Evolutionary conservation across 2,113 vertebrate species (phyloP).

Genomic region (Nicator chloris): DNA sequence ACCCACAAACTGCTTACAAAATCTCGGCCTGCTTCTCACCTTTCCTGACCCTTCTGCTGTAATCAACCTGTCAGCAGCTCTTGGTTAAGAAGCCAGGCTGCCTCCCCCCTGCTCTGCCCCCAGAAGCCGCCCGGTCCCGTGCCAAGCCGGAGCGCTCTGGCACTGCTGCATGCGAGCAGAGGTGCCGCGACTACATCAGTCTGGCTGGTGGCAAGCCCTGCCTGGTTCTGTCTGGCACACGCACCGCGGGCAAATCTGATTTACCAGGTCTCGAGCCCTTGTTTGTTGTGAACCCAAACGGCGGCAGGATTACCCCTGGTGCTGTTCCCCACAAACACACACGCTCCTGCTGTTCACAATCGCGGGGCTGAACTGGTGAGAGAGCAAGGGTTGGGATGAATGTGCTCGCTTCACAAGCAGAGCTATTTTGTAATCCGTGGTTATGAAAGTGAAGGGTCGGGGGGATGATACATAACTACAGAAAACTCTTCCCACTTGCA

Average conservation of each 20-base stretch:
- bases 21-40: slow-evolving; percentile 19
- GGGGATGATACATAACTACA: slow-evolving; percentile 33
- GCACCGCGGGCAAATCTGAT: slow-evolving; percentile 17
- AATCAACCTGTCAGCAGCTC: slow-evolving; percentile 44
- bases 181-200: background rate
- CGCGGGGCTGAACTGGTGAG: background rate
- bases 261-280: background rate
- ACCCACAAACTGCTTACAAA: slow-evolving; percentile 24
- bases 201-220: slow-evolving; percentile 38
- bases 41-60: slow-evolving; percentile 7
- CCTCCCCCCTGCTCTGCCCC: background rate
- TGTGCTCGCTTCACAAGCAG: background rate
- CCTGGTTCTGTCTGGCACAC: slow-evolving; percentile 58
- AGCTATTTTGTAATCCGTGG: slow-evolving; percentile 58
- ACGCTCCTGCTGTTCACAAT: background rate
- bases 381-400: slow-evolving; percentile 30
- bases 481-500: slow-evolving; percentile 62
- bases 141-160: slow-evolving; percentile 22
- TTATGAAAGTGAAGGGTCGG: slow-evolving; percentile 57
- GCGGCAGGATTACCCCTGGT: background rate
- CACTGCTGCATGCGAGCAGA: background rate
- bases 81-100: background rate
- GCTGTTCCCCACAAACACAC: background rate
- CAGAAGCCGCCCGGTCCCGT: background rate
- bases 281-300: slow-evolving; percentile 58